Evolutionary conservation across 2,888 invertebrate species (phyloP), one percentile per base, ranked within the genome.

Genomic region (Lithodes maja): DNA sequence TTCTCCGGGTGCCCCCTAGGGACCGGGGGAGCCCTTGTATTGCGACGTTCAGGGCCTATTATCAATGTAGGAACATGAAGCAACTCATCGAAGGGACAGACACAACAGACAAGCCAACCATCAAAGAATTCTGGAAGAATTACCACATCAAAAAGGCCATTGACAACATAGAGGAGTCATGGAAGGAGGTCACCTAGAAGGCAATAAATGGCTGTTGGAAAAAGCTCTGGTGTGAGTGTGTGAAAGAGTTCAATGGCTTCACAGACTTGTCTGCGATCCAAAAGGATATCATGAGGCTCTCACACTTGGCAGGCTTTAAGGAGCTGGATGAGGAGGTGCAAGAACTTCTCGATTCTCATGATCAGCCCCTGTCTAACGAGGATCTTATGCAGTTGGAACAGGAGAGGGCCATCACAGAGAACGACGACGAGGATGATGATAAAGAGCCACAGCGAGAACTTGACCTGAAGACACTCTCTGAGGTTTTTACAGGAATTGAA

Each of bases 131-230:
- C 74, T 33, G 74, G 74, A 74, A 7, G 12, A 15, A 15, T 5
- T 74, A 17, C n/a, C 7, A 74, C n/a, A n/a, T 74, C 12, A 74
- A 74, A n/a, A 74, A 74, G 74, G 74, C 74, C 74, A 74, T 74
- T 33, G 74, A 74, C n/a, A 15, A 74, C 74, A 74, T 74, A 5
- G 33, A 74, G 5, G 74, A 74, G n/a, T 7, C 74, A 5, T 74
- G 74, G 74, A 74, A 74, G 74, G n/a, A 74, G n/a, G 74, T 74
- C n/a, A 17, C 12, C 5, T n/a, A 74, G n/a, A 7, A 74, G 33
- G n/a, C 74, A 17, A 7, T 74, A n/a, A 33, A 33, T n/a, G 74
- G 0, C 7, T 74, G 15, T 5, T 74, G 74, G 74, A 5, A n/a
- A 7, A 74, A 74, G 74, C 5, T 7, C n/a, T 1, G 74, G 74